These are phyloP conservation scores for Lichenostomus cassidix DNA, from an alignment of 2,113 vertebrate species.

Conservation along the genomic window DNA sequence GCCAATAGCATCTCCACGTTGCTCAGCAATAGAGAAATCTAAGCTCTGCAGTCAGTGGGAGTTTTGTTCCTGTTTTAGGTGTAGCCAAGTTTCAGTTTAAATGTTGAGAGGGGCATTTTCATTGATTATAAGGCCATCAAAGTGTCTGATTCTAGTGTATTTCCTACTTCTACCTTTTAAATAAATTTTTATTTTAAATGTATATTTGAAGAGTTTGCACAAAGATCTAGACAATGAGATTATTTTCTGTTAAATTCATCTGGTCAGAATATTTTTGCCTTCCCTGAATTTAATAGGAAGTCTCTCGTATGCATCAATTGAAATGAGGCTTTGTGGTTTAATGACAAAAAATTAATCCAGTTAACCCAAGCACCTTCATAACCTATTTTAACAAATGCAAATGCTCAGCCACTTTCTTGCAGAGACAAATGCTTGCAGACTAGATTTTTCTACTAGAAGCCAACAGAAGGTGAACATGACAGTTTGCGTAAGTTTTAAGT, in stretches of 20 bases:
- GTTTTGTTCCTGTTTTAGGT: neutral
- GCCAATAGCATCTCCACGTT: neutral
- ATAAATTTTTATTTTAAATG: neutral
- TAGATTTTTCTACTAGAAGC: neutral
- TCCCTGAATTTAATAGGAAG: neutral
- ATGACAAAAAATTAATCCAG: neutral
- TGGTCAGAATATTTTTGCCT: neutral
- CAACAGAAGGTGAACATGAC: neutral
- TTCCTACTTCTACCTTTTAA: neutral
- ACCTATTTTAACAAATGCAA: neutral
- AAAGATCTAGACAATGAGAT: neutral
- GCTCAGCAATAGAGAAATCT: neutral
- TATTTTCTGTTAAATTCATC: neutral
- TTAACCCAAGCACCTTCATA: neutral
- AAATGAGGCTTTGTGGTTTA: neutral
- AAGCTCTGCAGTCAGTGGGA: neutral
- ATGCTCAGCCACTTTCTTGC: neutral
- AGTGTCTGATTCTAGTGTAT: neutral
- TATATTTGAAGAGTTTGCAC: neutral
- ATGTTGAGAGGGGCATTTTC: neutral
- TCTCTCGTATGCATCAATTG: neutral
- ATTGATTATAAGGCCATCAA: neutral
- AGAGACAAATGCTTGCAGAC: neutral
- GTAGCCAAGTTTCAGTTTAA: neutral
- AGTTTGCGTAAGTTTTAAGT: neutral